Evolutionary conservation across 2,797 vertebrate genomes (phyloP), one percentile per base, ranked within the genome.

Genomic region (Loris lydekkerianus): DNA sequence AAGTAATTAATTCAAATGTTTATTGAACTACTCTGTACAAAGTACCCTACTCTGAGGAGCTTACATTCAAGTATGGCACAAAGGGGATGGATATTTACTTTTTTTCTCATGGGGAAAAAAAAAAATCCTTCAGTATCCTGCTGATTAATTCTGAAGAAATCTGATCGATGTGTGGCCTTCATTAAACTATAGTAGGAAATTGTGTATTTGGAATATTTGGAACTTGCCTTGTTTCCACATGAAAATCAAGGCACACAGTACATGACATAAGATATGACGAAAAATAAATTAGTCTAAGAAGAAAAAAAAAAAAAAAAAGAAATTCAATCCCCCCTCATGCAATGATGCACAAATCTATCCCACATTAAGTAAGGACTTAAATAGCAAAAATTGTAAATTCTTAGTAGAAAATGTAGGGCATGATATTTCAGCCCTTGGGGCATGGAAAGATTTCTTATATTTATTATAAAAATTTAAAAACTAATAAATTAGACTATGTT

Each of bases 81-180:
- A 63, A 56, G 46, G 21, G 72, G 53, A 34, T 34, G 6, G 3
- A 34, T 37, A 7, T 20, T 69, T 82, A 49, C n/a, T 61, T 81
- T 9, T 4, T 65, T 83, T 89, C 61, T 40, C 31, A 85, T 21
- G 49, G 49, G 14, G 18, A 61, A 61, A 69, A 60, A 60, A 29
- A 3, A 60, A 29, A 3, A 9, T 10, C 20, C 17, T 63, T 83
- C 43, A 27, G 27, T 7, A 34, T 2, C 17, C 3, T 21, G 1
- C 20, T 92, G 34, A 82, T 85, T 72, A 27, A 72, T 87, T 76
- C 70, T 73, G 82, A 83, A 73, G 73, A 93, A 89, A 84, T 65
- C 15, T 53, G 43, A 21, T 70, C 13, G 10, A 2, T 81, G 31
- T 92, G n/a, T 78, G 67, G 56, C 9, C 73, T 82, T 83, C 69